Evolutionary conservation across 1,140 invertebrate species (phyloP).

Genomic region (Heliconius eleuchia): DNA sequence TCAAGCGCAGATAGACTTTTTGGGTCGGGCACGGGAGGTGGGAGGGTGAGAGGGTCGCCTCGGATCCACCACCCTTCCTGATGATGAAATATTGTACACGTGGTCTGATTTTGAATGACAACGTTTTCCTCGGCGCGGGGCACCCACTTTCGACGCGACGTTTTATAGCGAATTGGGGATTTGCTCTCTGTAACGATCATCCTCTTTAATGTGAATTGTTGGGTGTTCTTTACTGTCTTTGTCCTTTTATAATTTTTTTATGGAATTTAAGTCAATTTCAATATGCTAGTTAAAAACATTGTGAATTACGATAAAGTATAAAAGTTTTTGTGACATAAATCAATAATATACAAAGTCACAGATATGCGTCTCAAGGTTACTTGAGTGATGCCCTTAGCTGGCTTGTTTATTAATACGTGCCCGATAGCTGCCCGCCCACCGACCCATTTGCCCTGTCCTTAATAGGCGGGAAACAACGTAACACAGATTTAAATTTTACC

Average conservation of each 20-base stretch:
- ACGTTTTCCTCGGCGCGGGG: constrained; percentile 75
- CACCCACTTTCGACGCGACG: constrained; percentile 61
- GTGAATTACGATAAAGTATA: neutral
- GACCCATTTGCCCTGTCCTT: constrained; percentile 61
- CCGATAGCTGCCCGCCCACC: constrained; percentile 59
- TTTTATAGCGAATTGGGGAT: constrained; percentile 75
- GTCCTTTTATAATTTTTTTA: neutral
- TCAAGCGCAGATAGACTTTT: constrained; percentile 81
- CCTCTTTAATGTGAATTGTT: constrained; percentile 49
- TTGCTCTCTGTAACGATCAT: constrained; percentile 65
- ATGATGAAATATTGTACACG: constrained; percentile 86
- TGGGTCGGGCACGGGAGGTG: constrained; percentile 60
- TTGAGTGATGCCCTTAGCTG: constrained; percentile 61
- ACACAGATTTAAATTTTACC: constrained; percentile 67
- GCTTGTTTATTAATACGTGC: constrained; percentile 76
- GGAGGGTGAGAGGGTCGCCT: constrained; percentile 31
- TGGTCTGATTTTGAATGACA: constrained; percentile 86
- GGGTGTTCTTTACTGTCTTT: constrained; percentile 36
- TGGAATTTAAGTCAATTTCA: neutral
- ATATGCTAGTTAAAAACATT: neutral
- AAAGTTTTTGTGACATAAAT: neutral
- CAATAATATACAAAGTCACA: constrained; percentile 3
- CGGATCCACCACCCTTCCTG: constrained; percentile 66
- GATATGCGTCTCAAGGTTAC: constrained; percentile 48
- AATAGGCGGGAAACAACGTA: constrained; percentile 60